Evolutionary conservation across 2,113 vertebrate genomes (phyloP).

Genomic region (Stigmatopora argus): DNA sequence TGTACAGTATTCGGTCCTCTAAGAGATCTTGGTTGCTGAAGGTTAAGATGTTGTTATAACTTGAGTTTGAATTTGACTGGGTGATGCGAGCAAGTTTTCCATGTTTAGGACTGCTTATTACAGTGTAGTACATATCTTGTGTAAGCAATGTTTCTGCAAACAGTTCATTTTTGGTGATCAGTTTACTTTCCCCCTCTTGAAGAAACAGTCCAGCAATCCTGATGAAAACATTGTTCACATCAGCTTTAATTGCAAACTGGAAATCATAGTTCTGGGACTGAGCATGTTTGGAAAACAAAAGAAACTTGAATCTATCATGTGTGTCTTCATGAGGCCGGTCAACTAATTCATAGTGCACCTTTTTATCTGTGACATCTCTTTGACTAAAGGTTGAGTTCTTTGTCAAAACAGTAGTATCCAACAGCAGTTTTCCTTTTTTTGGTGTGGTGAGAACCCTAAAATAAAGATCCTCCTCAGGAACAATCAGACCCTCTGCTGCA

Average conservation of each 20-base stretch:
- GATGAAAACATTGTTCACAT: conserved; percentile 71
- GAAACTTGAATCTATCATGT: conserved; percentile 77
- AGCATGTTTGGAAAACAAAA: conserved; percentile 77
- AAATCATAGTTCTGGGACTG: conserved; percentile 76
- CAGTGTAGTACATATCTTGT: conserved; percentile 73
- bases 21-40: conserved; percentile 79
- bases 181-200: conserved; percentile 80
- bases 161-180: conserved; percentile 77
- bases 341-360: conserved; percentile 75
- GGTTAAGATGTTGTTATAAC: conserved; percentile 65
- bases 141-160: conserved; percentile 77
- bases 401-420: conserved; percentile 68
- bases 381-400: conserved; percentile 80
- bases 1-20: conserved; percentile 75
- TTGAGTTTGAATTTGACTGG: conserved; percentile 70
- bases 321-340: conserved; percentile 67
- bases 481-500: conserved; percentile 52
- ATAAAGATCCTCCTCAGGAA: conserved; percentile 71
- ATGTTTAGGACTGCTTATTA: conserved; percentile 73
- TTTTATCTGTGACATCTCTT: conserved; percentile 68
- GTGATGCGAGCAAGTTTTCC: conserved; percentile 76
- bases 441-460: conserved; percentile 77
- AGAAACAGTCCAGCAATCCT: conserved; percentile 77
- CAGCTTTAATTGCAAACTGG: conserved; percentile 76
- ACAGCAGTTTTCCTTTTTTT: conserved; percentile 76